phyloP scores from a whole-genome alignment of 2,888 invertebrate genomes.

The Corbicula japonica region DNA sequence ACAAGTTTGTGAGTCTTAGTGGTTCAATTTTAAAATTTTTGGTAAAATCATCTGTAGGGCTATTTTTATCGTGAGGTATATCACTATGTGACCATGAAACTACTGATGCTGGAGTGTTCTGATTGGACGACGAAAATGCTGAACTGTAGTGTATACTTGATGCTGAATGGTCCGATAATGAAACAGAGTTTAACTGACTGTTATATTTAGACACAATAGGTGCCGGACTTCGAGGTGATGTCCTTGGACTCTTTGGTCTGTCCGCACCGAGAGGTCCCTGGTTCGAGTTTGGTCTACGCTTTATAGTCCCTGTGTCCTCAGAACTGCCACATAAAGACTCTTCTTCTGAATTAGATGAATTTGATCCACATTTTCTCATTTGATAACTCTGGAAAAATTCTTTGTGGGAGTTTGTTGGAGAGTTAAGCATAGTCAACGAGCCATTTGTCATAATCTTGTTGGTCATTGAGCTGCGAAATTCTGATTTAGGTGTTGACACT shows the following conservation, averaged over 20 bases:
- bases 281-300: constrained; percentile 77
- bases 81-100: constrained; percentile 29
- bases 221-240: constrained; percentile 58
- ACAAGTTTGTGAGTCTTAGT: constrained; percentile 58
- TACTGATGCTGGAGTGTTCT: constrained; percentile 35
- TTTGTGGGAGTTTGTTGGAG: constrained; percentile 81
- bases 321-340: constrained; percentile 78
- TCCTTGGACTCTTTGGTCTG: constrained; percentile 63
- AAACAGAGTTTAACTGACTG: constrained; percentile 43
- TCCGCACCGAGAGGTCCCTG: constrained; percentile 54
- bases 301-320: constrained; percentile 85
- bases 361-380: constrained; percentile 78
- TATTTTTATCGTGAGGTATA: constrained; percentile 8
- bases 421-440: constrained; percentile 82
- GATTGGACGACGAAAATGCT: constrained; percentile 37
- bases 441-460: constrained; percentile 86
- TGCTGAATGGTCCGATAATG: constrained; percentile 41
- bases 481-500: constrained; percentile 58
- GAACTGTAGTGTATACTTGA: constrained; percentile 37
- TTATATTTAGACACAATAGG: constrained; percentile 40
- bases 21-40: constrained; percentile 64
- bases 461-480: constrained; percentile 79
- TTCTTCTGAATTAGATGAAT: constrained; percentile 83
- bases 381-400: constrained; percentile 77
- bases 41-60: constrained; percentile 40